A percentile compares a stretch with the other conserved stretches of the same genome.
These are phyloP conservation scores for Cheirogaleus major DNA, from an alignment of 2,797 vertebrate genomes.

Conservation along the genomic window DNA sequence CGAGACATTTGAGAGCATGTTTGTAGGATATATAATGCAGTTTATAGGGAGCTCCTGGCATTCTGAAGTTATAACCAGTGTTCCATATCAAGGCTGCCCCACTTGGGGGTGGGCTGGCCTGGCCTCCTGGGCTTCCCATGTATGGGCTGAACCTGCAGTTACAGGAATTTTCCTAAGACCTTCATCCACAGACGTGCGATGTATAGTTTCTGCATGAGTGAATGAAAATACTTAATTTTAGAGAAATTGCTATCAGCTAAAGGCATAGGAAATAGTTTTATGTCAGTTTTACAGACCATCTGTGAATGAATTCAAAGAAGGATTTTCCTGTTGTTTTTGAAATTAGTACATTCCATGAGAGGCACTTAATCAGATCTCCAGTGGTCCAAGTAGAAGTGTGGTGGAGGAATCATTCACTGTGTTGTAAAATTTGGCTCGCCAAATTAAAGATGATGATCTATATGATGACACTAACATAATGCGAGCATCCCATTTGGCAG, in stretches of 20 bases:
- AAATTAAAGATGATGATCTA: neutral
- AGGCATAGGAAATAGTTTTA: neutral
- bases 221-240: neutral
- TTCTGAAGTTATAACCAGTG: neutral
- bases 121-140: neutral
- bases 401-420: neutral
- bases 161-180: neutral
- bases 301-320: neutral
- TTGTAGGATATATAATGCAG: neutral
- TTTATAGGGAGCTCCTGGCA: neutral
- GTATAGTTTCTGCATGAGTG: neutral
- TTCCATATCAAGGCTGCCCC: neutral
- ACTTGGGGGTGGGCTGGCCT: neutral
- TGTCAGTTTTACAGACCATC: neutral
- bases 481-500: neutral
- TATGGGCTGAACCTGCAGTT: neutral
- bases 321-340: neutral
- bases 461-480: neutral
- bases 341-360: neutral
- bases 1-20: neutral
- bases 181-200: neutral
- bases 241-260: neutral
- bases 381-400: neutral
- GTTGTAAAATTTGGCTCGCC: neutral
- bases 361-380: neutral